phyloP scores from a whole-genome alignment of 2,113 vertebrate species.

The Psittacus erithacus region DNA sequence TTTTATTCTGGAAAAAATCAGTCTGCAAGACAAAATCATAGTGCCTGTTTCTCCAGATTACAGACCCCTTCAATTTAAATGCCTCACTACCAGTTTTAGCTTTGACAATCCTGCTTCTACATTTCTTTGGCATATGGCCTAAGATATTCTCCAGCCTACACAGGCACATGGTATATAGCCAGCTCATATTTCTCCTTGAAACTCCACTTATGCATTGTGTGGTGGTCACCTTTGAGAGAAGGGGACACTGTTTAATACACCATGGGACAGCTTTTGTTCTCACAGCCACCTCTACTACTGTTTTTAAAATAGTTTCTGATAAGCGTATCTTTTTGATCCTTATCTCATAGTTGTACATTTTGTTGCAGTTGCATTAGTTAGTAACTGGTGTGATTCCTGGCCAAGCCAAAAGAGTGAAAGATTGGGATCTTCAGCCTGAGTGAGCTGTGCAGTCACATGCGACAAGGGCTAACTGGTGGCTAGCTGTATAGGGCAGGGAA shows the following conservation, averaged over 20 bases:
- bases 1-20: background rate
- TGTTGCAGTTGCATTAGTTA: background rate
- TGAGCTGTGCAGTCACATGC: background rate
- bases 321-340: background rate
- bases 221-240: background rate
- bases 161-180: fast-evolving
- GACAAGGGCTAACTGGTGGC: background rate
- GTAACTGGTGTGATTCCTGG: background rate
- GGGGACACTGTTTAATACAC: background rate
- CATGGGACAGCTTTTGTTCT: background rate
- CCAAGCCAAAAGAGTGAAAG: background rate
- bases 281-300: no score
- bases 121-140: no score
- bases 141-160: background rate
- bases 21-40: background rate
- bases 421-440: background rate
- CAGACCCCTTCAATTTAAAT: background rate
- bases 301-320: background rate
- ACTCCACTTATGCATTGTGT: background rate
- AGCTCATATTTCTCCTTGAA: background rate
- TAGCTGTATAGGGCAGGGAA: background rate
- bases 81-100: background rate
- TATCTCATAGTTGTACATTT: background rate
- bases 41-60: background rate
- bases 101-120: background rate